These are phyloP conservation scores for Mythimna impura DNA, from an alignment of 2,888 invertebrate species.

Conservation along the genomic window DNA sequence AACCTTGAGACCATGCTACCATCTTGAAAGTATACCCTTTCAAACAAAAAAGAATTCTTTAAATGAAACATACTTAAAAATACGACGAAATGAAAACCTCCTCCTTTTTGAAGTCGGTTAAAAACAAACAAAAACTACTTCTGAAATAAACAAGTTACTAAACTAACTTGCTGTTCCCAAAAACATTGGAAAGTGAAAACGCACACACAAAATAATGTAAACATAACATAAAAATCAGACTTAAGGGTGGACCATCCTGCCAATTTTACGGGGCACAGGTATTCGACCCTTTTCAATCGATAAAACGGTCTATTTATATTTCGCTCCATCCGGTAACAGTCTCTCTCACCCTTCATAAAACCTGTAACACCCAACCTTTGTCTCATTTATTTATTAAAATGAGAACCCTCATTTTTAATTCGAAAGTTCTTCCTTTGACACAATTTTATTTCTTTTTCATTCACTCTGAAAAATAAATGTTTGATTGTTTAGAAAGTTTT, in stretches of 20 bases:
- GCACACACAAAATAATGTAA: slow-evolving; percentile 28
- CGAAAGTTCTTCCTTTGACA: neutral
- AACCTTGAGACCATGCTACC: too few species aligned
- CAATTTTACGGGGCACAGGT: slow-evolving; percentile 42
- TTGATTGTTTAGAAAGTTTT: neutral
- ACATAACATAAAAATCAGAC: slow-evolving; percentile 36
- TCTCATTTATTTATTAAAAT: slow-evolving; percentile 29
- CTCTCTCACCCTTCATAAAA: slow-evolving; percentile 55
- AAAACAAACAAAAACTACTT: neutral
- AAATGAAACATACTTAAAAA: too few species aligned
- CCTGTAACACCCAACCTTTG: slow-evolving; percentile 31
- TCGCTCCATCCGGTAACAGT: slow-evolving; percentile 51
- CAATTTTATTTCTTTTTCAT: neutral
- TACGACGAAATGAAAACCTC: too few species aligned
- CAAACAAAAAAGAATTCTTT: too few species aligned
- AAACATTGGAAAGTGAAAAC: slow-evolving; percentile 23
- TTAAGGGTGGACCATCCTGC: slow-evolving; percentile 23
- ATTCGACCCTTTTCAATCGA: slow-evolving; percentile 57
- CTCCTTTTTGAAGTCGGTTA: too few species aligned
- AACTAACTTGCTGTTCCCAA: too few species aligned
- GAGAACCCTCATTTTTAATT: slow-evolving; percentile 7
- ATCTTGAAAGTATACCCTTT: too few species aligned
- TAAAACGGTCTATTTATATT: slow-evolving; percentile 63
- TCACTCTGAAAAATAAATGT: neutral
- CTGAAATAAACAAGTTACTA: neutral